Base-by-base conservation (phyloP, 2,797 vertebrate genomes). In the Falco cherrug region DNA sequence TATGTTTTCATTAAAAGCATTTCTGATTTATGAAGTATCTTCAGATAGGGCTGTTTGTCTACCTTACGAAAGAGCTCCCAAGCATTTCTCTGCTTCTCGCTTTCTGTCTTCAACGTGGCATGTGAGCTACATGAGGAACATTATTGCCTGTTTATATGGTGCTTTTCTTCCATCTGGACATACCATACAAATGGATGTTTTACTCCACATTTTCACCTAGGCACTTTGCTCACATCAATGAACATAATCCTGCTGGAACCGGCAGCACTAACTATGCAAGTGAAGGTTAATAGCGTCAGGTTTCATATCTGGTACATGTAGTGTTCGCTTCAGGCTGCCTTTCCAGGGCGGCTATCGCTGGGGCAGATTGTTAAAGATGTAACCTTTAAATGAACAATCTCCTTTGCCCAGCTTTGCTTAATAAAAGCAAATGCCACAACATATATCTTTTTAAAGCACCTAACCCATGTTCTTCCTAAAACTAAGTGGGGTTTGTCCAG, bases 211-310 rank as follows among this genome's bases (percentile, higher is more conserved):
- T 82, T 64, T 54, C 24, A 21, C 45, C 29, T 57, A 60, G 45
- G 35, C 54, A 9, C n/a, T 35, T 41, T 77, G 54, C 71, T 63
- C 83, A 25, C 65, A 57, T 68, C 77, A 47, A 0, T 25, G 87
- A 81, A 83, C 54, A 83, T 10, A 61, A 29, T 68, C 35, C 87
- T 86, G 76, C 82, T 81, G 92, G 71, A 39, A 25, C 29, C 69
- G 78, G 71, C 82, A 90, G 87, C 65, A 16, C 47, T 18, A 1
- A 29, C 33, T 68, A 19, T 35, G 85, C 61, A 18, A 10, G 48
- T n/a, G 91, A 92, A 96, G 92, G 96, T 93, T 91, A 93, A 53
- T 41, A 71, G 94, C 7, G 2, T 90, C 94, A 43, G 81, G 57
- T 94, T 97, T 95, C 92, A 1, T 1, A 6, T 54, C 73, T 94